Base-by-base conservation (phyloP, 2,113 vertebrate genomes). In the Pluvianellus socialis region DNA sequence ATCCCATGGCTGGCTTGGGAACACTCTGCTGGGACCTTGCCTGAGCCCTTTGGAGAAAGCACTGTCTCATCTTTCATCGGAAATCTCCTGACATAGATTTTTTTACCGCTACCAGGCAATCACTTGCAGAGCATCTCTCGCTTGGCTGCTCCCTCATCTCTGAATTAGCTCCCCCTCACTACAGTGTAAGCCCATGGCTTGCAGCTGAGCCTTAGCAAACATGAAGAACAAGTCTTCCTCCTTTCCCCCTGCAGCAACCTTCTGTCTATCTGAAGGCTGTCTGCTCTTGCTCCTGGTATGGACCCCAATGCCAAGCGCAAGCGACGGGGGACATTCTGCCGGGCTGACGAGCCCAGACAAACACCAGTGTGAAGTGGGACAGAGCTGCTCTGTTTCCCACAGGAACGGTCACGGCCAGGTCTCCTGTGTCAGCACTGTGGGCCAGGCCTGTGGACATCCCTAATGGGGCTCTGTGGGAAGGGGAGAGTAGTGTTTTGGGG, bases 341-440 rank as follows among this genome's bases (percentile, higher is more conserved):
- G 42, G 62, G 40, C 26, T 65, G 86, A 26, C 47, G 59, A 76
- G 33, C 20, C 42, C 1, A 0, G 40, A 7, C 19, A 61, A 73
- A 49, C 14, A 9, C 16, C 67, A 38, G 9, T 6, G 1, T 23
- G 38, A 59, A 70, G 68, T 13, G 32, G n/a, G 44, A 84, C 20
- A 35, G 67, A 68, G 49, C 22, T 73, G 47, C 44, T 56, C 17
- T 1, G 0, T 26, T 32, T 52, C 49, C 35, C 73, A 68, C 11
- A n/a, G 63, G 44, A 63, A 7, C 19, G 68, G 67, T 14, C 59
- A 58, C 42, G 59, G 7, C 17, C 33, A 80, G 56, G 16, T 23
- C 32, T 33, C 26, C n/a, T 44, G 4, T 7, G 7, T 4, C 1
- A 0, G 14, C 44, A 23, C 27, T 45, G 4, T n/a, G 2, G 3